Evolutionary conservation across 2,113 vertebrate species (phyloP), one percentile per base, ranked within the genome.

Genomic region (Merops nubicus): DNA sequence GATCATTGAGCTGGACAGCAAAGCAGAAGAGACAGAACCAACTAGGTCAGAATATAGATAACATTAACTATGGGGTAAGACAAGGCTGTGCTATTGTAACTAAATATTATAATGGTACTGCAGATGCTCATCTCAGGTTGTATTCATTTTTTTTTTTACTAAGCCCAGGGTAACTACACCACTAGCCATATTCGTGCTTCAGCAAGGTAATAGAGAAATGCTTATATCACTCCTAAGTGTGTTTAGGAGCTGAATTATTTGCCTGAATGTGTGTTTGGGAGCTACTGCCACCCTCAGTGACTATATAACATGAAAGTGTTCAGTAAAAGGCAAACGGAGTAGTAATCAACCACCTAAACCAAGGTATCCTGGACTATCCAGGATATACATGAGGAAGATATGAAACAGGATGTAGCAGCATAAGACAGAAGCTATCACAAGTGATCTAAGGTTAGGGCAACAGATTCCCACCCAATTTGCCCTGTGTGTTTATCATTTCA

Each of bases 291-390:
- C 25, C 56, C 54, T 70, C 22, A 64, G n/a, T 33, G 34, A 13
- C 0, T 0, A 54, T 26, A 54, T 15, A 47, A 50, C 29, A 56
- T 0, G 0, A 40, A 83, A 74, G 25, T 12, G 10, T 56, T 53
- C 31, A 47, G 23, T 17, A 76, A 42, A 28, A 67, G 20, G 42
- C 8, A 64, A 26, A 3, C 28, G 15, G 11, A 9, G 5, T 36
- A 40, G 25, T 34, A 83, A 67, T 56, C 28, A 68, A 33, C 13
- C 33, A 47, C 23, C 5, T 62, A 78, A 87, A 62, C 18, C 15
- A 26, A 43, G 28, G 33, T 38, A 34, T 50, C 65, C 33, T 56
- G 15, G 23, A 28, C 6, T 67, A 48, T 38, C n/a, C 53, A 54
- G 57, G 36, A 50, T 57, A 70, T 25, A 15, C 3, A 1, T 7